Evolutionary conservation across 2,888 invertebrate genomes (phyloP).

Genomic region (Xanthorhoe spadicearia): DNA sequence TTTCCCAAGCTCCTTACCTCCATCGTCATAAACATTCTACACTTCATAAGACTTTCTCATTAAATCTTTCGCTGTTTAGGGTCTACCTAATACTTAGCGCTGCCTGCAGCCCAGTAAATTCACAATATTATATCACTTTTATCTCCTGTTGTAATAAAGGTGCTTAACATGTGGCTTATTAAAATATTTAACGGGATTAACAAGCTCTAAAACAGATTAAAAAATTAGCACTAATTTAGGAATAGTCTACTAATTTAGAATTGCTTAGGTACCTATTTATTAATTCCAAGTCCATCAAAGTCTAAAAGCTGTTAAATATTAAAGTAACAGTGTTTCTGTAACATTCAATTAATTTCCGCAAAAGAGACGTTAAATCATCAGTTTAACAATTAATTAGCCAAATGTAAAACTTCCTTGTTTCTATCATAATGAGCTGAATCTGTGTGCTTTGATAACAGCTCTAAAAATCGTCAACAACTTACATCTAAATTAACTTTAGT

Average conservation of each 20-base stretch:
- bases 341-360: not conserved
- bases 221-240: not conserved
- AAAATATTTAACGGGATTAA: not conserved
- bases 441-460: conserved; percentile 56
- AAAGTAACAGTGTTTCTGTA: not conserved
- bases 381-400: not conserved
- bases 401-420: not conserved
- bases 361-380: not conserved
- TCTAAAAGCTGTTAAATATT: not conserved
- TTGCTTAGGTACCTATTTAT: no score
- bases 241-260: not conserved
- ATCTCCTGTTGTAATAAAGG: not conserved
- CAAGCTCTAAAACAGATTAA: not conserved
- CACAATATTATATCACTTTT: conserved; percentile 4
- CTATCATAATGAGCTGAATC: conserved; percentile 32
- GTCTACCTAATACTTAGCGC: conserved; percentile 27
- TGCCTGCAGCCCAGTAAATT: conserved; percentile 28
- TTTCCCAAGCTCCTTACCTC: conserved; percentile 26
- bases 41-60: conserved; percentile 25
- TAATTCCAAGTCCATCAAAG: not conserved
- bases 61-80: conserved; percentile 25
- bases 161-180: not conserved
- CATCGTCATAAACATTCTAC: conserved; percentile 14
- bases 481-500: conserved; percentile 45
- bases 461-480: conserved; percentile 60